Percentiles rank a stretch among this genome's conserved stretches.
phyloP scores from a whole-genome alignment of 2,888 invertebrate species.

The Pachydiplax longipennis region DNA sequence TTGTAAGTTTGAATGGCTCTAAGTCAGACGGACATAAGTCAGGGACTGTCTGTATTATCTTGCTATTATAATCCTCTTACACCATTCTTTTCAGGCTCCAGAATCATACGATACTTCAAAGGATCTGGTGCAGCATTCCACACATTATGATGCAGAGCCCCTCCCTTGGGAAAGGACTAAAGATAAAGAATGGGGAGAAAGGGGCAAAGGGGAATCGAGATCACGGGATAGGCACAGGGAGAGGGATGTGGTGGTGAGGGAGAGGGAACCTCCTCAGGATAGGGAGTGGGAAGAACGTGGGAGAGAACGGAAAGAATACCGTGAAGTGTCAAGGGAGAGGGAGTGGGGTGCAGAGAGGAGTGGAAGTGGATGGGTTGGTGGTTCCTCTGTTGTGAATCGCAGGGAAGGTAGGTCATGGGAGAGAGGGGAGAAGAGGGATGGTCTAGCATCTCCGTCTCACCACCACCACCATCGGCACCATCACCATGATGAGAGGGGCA shows the following conservation, averaged over 20 bases:
- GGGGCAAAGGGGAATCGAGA: constrained; percentile 46
- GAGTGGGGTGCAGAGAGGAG: constrained; percentile 50
- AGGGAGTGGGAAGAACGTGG: constrained; percentile 49
- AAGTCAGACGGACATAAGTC: no score
- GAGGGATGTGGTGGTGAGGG: constrained; percentile 49
- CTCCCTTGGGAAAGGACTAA: constrained; percentile 49
- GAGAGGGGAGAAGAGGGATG: constrained; percentile 46
- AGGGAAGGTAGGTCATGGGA: constrained; percentile 46
- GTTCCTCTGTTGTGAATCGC: constrained; percentile 25
- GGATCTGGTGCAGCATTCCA: constrained; percentile 45
- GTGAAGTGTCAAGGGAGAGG: constrained; percentile 50
- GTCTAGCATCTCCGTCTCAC: constrained; percentile 15
- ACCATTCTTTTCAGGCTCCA: neutral
- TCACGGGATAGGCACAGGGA: constrained; percentile 33
- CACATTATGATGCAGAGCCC: constrained; percentile 48
- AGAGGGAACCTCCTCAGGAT: constrained; percentile 33
- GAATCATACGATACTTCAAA: constrained; percentile 48
- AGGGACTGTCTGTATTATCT: no score
- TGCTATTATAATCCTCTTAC: no score
- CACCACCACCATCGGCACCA: constrained; percentile 17
- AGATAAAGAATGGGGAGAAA: constrained; percentile 47
- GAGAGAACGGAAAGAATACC: constrained; percentile 48
- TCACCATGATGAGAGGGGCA: constrained; percentile 4
- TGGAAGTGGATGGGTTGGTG: constrained; percentile 42
- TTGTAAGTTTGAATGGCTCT: no score